Conservation (phyloP, 2,113 vertebrate genomes). For the Sturnus vulgaris region DNA sequence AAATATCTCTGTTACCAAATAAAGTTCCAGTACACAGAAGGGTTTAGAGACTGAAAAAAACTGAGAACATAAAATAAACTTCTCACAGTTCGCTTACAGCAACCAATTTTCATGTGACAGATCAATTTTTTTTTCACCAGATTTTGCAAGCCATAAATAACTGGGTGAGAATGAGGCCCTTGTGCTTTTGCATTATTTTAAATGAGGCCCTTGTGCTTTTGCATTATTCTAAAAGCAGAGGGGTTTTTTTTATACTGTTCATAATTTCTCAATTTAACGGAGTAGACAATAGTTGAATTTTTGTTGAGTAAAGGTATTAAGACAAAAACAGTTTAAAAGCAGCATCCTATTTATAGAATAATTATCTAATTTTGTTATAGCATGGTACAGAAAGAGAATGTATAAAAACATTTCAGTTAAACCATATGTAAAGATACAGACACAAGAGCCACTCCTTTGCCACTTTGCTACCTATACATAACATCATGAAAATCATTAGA, state of each 20-base stretch:
- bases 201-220: too few species aligned
- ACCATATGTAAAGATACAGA: not conserved
- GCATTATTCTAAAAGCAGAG: not conserved
- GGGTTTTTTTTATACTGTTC: not conserved
- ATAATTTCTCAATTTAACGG: not conserved
- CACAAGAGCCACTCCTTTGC: not conserved
- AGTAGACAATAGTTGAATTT: not conserved
- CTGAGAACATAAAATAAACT: not conserved
- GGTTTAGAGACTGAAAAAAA: not conserved
- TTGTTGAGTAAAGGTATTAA: not conserved
- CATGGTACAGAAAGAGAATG: not conserved
- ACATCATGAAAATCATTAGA: not conserved
- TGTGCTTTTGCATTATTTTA: not conserved
- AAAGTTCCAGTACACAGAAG: not conserved
- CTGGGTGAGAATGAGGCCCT: not conserved
- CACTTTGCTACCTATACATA: not conserved
- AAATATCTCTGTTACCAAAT: not conserved
- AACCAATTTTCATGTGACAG: not conserved
- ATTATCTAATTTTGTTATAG: not conserved
- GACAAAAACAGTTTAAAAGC: not conserved
- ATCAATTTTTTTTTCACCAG: not conserved
- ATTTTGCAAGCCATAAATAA: slow-evolving; percentile 23
- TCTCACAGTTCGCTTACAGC: not conserved
- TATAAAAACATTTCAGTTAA: not conserved
- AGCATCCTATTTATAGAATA: slow-evolving; percentile 14